Evolutionary conservation across 2,797 vertebrate genomes (phyloP).

Genomic region (Alauda arvensis): DNA sequence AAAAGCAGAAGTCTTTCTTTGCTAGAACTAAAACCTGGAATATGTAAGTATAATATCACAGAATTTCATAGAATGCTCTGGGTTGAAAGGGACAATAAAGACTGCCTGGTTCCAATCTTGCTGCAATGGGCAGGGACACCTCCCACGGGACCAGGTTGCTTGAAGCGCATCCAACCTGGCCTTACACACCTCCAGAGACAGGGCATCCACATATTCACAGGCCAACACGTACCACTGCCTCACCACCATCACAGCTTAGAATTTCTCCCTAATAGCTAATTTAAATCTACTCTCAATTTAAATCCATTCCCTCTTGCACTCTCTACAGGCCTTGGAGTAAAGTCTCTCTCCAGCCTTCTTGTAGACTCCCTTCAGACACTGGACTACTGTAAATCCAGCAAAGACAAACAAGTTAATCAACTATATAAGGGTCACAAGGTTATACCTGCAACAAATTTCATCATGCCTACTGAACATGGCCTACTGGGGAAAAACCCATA

Average conservation of each 20-base stretch:
- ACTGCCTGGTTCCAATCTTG: not conserved
- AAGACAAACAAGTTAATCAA: not conserved
- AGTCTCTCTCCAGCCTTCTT: not conserved
- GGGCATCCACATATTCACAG: not conserved
- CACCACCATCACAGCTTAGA: not conserved
- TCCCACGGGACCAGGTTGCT: not conserved
- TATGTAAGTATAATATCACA: accelerated
- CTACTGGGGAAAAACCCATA: accelerated
- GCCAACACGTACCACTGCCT: accelerated
- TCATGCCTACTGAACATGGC: accelerated
- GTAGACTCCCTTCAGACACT: not conserved
- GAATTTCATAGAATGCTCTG: not conserved
- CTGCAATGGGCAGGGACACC: not conserved
- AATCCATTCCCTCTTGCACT: not conserved
- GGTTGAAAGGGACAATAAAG: not conserved
- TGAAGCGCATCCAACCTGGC: accelerated
- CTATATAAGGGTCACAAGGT: not conserved
- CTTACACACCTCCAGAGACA: not conserved
- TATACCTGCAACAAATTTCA: not conserved
- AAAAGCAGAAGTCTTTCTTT: not conserved
- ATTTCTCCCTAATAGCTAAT: too few relatives aligned
- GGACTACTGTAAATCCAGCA: not conserved
- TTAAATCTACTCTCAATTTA: not conserved
- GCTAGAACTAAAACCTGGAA: not conserved
- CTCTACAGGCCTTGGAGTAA: not conserved